Conservation (phyloP, 2,888 invertebrate species). For the Acleris literana region DNA sequence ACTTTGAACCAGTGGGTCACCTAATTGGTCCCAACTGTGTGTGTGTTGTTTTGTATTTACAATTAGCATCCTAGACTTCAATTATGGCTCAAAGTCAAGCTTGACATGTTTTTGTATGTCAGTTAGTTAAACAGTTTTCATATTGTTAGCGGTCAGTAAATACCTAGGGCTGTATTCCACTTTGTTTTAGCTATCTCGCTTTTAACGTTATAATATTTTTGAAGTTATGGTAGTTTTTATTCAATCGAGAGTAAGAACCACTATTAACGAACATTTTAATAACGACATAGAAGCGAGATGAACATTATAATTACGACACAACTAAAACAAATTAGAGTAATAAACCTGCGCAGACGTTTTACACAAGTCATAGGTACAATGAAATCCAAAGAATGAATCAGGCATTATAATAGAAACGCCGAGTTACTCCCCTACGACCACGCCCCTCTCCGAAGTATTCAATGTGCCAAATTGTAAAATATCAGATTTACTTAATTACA, state of each 20-base stretch:
- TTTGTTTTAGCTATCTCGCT: no score
- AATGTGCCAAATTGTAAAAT: slow-evolving; percentile 72
- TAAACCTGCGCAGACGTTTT: slow-evolving; percentile 41
- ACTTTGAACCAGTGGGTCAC: slow-evolving; percentile 16
- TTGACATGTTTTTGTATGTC: slow-evolving; percentile 44
- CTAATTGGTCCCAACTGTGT: slow-evolving; percentile 16
- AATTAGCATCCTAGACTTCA: slow-evolving; percentile 3
- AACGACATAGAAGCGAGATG: no score
- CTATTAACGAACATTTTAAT: no score
- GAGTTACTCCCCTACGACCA: slow-evolving; percentile 39
- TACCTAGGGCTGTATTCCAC: slow-evolving; percentile 39
- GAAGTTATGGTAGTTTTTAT: no score
- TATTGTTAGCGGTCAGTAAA: slow-evolving; percentile 59
- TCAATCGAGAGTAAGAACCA: no score
- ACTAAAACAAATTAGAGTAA: slow-evolving; percentile 37
- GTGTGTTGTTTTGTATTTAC: slow-evolving; percentile 9
- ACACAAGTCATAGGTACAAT: slow-evolving; percentile 23
- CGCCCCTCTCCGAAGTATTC: slow-evolving; percentile 46
- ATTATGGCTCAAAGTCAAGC: slow-evolving; percentile 7
- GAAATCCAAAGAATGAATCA: slow-evolving; percentile 62
- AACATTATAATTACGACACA: no score
- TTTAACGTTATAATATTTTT: no score
- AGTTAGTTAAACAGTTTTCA: slow-evolving; percentile 51
- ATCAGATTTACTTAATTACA: slow-evolving; percentile 51
- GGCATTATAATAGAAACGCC: slow-evolving; percentile 44